Evolutionary conservation across 2,113 vertebrate genomes (phyloP), one percentile per base, ranked within the genome.

Genomic region (Ovibos moschatus): DNA sequence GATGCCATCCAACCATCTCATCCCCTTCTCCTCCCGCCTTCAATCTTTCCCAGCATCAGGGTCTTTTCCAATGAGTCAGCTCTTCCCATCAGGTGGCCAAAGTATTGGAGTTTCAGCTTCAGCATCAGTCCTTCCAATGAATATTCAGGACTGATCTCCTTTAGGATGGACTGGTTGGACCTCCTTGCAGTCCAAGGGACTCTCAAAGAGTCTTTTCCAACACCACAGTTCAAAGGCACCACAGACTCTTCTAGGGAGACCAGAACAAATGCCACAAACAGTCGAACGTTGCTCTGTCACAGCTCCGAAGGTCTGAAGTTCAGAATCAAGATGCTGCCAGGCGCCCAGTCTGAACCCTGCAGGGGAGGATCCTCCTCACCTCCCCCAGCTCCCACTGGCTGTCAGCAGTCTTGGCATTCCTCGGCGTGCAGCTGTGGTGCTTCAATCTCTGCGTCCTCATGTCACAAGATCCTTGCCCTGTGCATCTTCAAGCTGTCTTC

Each of bases 311-410:
- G 1, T 27, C 23, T 0, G 3, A 43, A 27, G 36, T 27, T 40
- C 67, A 76, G 36, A 43, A 43, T 27, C 11, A 43, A 76, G 71
- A 7, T 76, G 5, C 33, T 25, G 4, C 13, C 62, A 53, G n/a
- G 0, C 1, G 2, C 2, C 11, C n/a, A 25, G 21, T 27, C 57
- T 10, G 2, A 40, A 16, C 15, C 23, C 12, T 36, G 21, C 6
- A 1, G 28, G 27, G 6, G 2, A 7, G 2, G 11, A 2, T 19
- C 30, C 5, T n/a, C 2, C 51, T 7, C 1, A 1, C 14, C 27
- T 55, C 36, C n/a, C 25, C 67, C 58, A 40, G 43, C 9, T 36
- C 27, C 55, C 0, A 0, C 33, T 12, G 62, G 53, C 21, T 5
- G n/a, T 5, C 6, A 3, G 40, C 12, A 3, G 17, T 45, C 51